phyloP scores from a whole-genome alignment of 2,113 vertebrate genomes.

The Macroglossus sobrinus region DNA sequence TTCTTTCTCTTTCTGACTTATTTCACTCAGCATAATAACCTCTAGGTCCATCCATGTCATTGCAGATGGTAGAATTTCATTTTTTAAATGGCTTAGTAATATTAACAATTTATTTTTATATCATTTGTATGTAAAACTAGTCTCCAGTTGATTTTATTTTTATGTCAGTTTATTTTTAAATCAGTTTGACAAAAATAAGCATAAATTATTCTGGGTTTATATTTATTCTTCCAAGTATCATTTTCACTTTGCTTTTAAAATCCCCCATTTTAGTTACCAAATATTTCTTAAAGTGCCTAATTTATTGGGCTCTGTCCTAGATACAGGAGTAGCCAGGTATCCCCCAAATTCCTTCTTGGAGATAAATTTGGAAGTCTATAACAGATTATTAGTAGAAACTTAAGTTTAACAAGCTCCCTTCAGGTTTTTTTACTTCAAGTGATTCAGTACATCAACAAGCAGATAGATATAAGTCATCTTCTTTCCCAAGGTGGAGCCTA shows the following conservation, averaged over 20 bases:
- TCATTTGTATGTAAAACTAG: not conserved
- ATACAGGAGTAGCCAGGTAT: not conserved
- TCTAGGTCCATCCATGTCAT: no score
- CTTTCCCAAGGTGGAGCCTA: not conserved
- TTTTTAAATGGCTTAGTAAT: no score
- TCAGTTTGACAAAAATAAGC: not conserved
- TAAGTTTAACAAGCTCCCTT: not conserved
- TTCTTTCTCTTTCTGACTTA: no score
- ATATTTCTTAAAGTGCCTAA: not conserved
- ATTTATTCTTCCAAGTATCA: not conserved
- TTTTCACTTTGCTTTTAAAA: not conserved
- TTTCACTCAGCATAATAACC: no score
- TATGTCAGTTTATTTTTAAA: not conserved
- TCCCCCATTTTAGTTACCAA: not conserved
- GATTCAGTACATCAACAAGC: not conserved
- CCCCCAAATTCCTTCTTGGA: not conserved
- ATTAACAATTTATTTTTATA: no score
- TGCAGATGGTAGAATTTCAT: no score
- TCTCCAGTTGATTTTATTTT: not conserved
- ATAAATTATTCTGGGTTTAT: not conserved
- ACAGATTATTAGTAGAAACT: not conserved
- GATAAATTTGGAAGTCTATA: not conserved
- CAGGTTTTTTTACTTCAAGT: not conserved
- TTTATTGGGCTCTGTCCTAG: not conserved
- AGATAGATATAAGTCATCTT: not conserved